Conservation (phyloP, 2,113 vertebrate genomes). For the Recurvirostra avosetta region DNA sequence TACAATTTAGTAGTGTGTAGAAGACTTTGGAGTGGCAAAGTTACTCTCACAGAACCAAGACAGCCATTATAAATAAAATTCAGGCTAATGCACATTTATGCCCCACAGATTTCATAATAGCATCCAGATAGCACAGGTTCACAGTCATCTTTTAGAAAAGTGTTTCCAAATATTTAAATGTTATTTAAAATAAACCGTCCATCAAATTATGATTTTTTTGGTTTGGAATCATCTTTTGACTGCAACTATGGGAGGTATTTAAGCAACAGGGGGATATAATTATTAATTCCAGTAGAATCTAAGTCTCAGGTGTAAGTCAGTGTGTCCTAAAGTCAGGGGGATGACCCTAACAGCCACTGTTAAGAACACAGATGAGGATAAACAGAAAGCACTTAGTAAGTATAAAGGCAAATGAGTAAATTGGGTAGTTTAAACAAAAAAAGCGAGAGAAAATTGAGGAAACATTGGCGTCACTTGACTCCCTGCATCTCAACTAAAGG, state of each 20-base stretch:
- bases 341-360: not conserved
- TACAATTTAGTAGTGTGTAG: not conserved
- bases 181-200: not conserved
- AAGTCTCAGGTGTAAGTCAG: not conserved
- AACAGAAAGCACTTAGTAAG: not conserved
- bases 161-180: not conserved
- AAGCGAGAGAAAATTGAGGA: not conserved
- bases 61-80: not conserved
- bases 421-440: not conserved
- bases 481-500: not conserved
- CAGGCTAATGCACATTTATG: not conserved
- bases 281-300: not conserved
- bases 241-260: not conserved
- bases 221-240: not conserved
- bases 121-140: not conserved
- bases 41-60: not conserved
- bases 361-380: not conserved
- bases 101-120: not conserved
- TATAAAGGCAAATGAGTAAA: not conserved
- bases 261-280: not conserved
- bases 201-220: not conserved
- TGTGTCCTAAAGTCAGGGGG: not conserved
- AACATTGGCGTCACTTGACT: not conserved
- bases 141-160: not conserved
- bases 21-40: not conserved